phyloP scores from a whole-genome alignment of 2,888 invertebrate genomes.

The Gastrophysa polygoni region DNA sequence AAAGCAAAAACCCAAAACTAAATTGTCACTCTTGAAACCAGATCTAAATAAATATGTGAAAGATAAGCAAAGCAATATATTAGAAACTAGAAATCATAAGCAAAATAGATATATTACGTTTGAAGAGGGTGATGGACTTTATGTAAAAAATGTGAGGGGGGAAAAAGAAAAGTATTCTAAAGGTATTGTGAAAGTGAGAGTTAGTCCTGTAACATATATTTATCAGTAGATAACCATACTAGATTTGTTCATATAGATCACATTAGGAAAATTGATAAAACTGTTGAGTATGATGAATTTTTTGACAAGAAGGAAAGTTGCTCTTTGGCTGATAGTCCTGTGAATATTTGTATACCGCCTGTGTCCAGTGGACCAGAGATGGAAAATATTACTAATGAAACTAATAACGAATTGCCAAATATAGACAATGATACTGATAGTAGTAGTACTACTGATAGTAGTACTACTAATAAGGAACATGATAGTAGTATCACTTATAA shows the following conservation, averaged over 20 bases:
- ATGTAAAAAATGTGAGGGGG: slow-evolving; percentile 1
- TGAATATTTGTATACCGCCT: background rate
- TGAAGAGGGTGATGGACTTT: background rate
- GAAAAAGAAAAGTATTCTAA: background rate
- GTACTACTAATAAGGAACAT: background rate
- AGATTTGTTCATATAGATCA: background rate
- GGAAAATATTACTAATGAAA: background rate
- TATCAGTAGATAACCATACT: background rate
- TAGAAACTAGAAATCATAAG: slow-evolving; percentile 5
- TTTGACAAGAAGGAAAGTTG: background rate
- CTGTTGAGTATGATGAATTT: background rate
- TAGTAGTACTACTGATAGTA: background rate
- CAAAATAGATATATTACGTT: background rate
- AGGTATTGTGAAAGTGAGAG: background rate
- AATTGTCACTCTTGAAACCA: slow-evolving; percentile 6
- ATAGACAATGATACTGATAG: background rate
- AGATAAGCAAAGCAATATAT: slow-evolving; percentile 2
- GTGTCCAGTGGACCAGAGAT: background rate
- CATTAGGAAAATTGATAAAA: background rate
- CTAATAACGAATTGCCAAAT: background rate
- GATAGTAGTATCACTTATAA: too few relatives aligned
- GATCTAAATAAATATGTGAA: background rate
- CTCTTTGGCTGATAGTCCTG: background rate
- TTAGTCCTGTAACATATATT: slow-evolving; percentile 6
- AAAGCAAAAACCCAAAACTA: slow-evolving; percentile 16